Base-by-base conservation (phyloP, 2,797 vertebrate genomes). In the Manis javanica region DNA sequence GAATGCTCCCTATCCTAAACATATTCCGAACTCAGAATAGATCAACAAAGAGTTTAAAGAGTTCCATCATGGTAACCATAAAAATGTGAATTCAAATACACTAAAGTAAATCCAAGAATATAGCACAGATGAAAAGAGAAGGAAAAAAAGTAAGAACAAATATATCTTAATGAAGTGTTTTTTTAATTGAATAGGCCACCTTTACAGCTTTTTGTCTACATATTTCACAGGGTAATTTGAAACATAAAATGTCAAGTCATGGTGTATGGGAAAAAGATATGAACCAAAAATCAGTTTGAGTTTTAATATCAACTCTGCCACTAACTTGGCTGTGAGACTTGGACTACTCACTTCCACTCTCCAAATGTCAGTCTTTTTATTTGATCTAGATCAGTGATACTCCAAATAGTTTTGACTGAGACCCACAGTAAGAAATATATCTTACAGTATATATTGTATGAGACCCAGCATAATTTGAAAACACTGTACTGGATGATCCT, bases 231-330 rank as follows among this genome's bases (percentile, higher is more conserved):
- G 29, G 7, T 49, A 21, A 61, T 84, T 23, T 69, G 31, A 83
- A 77, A 29, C 7, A 26, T 23, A 63, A 91, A 16, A 46, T 89
- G 46, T 69, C 10, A 57, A 81, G 13, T 71, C 34, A 78, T 34
- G 14, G 37, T 42, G 12, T 88, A 23, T 26, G 13, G 51, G 14
- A 79, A 79, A 93, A 7, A 96, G 7, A 3, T 68, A 42, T 53
- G 13, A 68, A 68, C 34, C 51, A 74, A 75, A 39, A 75, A 42
- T 91, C 37, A 55, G 9, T 53, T 15, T 7, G 2, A 2, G 15
- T 90, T 84, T 96, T 93, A 64, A 72, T 37, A 94, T 87, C 74
- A 94, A 53, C 72, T 91, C n/a, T 61, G 39, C 75, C 49, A n/a
- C 26, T 46, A 96, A 74, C 74, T 86, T 77, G 15, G 61, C 31